phyloP scores from a whole-genome alignment of 2,888 invertebrate species.

The Apoda limacodes region DNA sequence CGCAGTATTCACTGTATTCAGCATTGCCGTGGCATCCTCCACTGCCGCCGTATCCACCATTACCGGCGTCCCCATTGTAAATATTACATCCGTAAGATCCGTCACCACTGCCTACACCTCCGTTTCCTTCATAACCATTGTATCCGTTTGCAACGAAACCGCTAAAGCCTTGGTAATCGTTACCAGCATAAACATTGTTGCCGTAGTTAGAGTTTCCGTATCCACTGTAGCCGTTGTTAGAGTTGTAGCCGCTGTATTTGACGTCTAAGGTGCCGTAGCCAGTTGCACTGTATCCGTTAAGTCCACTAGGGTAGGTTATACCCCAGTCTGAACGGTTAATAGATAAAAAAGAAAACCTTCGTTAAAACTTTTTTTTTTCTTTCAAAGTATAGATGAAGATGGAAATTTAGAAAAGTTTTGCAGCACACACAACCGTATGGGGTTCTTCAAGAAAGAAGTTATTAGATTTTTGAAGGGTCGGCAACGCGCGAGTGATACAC shows the following conservation, averaged over 20 bases:
- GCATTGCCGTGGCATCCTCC: slow-evolving; percentile 14
- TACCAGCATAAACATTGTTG: slow-evolving; percentile 17
- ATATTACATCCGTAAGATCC: slow-evolving; percentile 18
- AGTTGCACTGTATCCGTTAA: slow-evolving; percentile 26
- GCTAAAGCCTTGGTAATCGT: slow-evolving; percentile 6
- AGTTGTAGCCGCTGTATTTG: slow-evolving; percentile 13
- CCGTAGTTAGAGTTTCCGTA: slow-evolving; percentile 18
- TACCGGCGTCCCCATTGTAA: slow-evolving; percentile 17
- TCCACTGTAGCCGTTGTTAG: slow-evolving; percentile 15
- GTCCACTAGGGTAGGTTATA: slow-evolving; percentile 32
- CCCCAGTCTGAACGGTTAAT: slow-evolving; percentile 53
- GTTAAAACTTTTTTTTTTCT: too few relatives aligned
- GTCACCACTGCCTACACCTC: slow-evolving; percentile 17
- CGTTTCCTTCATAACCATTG: slow-evolving; percentile 9
- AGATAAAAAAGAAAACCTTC: too few relatives aligned
- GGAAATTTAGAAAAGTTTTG: too few relatives aligned
- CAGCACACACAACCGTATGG: too few relatives aligned
- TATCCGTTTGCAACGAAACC: slow-evolving; percentile 18
- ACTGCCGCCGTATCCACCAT: slow-evolving; percentile 17
- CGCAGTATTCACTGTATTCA: slow-evolving; percentile 35
- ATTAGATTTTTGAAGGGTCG: too few relatives aligned
- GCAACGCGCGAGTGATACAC: too few relatives aligned
- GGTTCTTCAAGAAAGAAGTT: too few relatives aligned
- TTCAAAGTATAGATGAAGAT: too few relatives aligned
- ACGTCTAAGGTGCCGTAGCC: slow-evolving; percentile 21